These are phyloP conservation scores for Zootoca vivipara DNA, from an alignment of 2,113 vertebrate genomes.

Conservation along the genomic window DNA sequence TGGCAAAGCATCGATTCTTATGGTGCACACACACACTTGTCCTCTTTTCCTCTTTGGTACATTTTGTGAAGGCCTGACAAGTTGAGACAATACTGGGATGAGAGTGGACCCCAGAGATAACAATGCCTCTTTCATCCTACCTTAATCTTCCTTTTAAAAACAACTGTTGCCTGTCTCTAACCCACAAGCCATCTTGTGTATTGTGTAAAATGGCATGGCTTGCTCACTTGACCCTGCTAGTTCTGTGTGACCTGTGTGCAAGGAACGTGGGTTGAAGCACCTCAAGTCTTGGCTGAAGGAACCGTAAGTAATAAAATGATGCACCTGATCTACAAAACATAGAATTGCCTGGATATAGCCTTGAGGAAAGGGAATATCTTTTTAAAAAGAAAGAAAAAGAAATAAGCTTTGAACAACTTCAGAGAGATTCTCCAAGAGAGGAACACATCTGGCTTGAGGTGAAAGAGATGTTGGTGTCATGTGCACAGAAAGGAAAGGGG, in stretches of 20 bases:
- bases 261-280: not conserved
- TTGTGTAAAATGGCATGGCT: not conserved
- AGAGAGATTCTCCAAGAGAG: constrained; percentile 75
- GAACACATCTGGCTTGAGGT: constrained; percentile 77
- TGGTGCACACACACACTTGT: not conserved
- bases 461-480: constrained; percentile 76
- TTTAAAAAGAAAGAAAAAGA: not conserved
- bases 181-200: not conserved
- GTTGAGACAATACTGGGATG: not conserved
- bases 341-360: constrained; percentile 33
- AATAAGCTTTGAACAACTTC: constrained; percentile 77
- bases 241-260: not conserved
- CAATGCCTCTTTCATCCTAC: not conserved
- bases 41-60: not conserved
- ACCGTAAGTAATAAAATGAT: not conserved
- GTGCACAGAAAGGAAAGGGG: constrained; percentile 66
- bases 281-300: not conserved
- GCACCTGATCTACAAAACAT: constrained; percentile 12
- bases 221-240: not conserved
- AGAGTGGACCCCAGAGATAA: not conserved
- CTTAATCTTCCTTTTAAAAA: not conserved
- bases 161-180: not conserved
- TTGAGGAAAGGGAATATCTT: not conserved
- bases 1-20: not conserved
- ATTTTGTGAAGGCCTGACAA: not conserved